Evolutionary conservation across 2,888 invertebrate genomes (phyloP).

Genomic region (Heteromurus nitidus): DNA sequence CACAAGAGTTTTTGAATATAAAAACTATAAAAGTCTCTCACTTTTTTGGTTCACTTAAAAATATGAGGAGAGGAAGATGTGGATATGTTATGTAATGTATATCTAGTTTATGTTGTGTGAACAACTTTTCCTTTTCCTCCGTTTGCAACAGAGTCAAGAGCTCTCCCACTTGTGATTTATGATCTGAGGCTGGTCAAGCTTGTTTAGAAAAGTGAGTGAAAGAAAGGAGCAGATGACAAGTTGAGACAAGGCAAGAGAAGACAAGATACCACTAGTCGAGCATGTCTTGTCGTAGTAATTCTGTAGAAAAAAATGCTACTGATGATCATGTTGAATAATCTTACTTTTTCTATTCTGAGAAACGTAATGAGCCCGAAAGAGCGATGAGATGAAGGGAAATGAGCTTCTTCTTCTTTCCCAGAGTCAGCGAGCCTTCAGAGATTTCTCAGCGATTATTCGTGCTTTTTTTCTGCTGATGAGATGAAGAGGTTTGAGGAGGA

Average conservation of each 20-base stretch:
- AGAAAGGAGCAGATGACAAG: slow-evolving; percentile 63
- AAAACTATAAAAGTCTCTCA: too few relatives aligned
- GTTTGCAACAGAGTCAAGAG: neutral
- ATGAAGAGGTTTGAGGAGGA: neutral
- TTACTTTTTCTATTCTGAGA: too few relatives aligned
- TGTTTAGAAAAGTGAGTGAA: slow-evolving; percentile 39
- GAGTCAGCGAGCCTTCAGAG: neutral
- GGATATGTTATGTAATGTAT: slow-evolving; percentile 6
- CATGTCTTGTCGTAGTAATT: neutral
- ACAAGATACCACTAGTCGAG: slow-evolving; percentile 41
- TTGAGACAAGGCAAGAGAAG: slow-evolving; percentile 39
- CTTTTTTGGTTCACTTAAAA: slow-evolving; percentile 5
- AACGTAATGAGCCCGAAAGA: too few relatives aligned
- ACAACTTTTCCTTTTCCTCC: neutral
- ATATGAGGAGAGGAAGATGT: slow-evolving; percentile 27
- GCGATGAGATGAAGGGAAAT: too few relatives aligned
- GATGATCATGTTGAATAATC: neutral
- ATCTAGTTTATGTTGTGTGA: too few relatives aligned
- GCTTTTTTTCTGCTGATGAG: too few relatives aligned
- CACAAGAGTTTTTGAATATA: too few relatives aligned
- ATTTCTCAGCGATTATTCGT: too few relatives aligned
- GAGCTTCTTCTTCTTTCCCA: neutral
- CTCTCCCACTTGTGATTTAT: slow-evolving; percentile 55
- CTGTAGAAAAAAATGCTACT: neutral
- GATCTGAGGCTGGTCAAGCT: slow-evolving; percentile 60